Base-by-base conservation (phyloP, 2,888 invertebrate genomes). In the Hirtodrosophila alboralis region DNA sequence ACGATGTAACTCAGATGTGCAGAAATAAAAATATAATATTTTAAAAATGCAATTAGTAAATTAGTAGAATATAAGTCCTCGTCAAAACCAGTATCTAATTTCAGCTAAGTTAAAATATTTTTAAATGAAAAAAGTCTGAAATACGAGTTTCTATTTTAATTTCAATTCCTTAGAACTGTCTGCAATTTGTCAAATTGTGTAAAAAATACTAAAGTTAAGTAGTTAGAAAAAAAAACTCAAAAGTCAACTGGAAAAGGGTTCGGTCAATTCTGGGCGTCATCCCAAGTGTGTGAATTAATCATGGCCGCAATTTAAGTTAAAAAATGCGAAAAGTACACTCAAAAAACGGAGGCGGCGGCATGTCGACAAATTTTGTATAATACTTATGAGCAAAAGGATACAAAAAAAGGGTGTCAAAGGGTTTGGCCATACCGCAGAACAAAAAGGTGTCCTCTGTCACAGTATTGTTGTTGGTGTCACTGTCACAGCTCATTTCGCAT, bases 401-500 rank as follows among this genome's bases (percentile, higher is more conserved):
- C 7, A 14, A 36, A 30, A 9, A 40, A 38, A 59, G 67, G 58
- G 49, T 57, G 41, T 45, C 44, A 70, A 75, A 79, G 86, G 86
- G 78, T 86, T 84, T 47, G 13, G 5, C 26, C 27, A n/a, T 30
- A 30, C 27, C 12, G 36, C 48, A 56, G 23, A 3, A 36, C 10
- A 10, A 14, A 37, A 60, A 51, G 64, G 44, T 51, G 30, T 45
- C 56, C 36, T 45, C 56, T 33, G 18, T 34, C 45, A 14, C 37
- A 37, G 28, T 30, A 44, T 26, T 43, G 57, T 65, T 70, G 48
- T 26, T 43, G 57, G 69, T 70, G 80, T 85, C 75, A 67, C 60
- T 84, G 86, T 85, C 86, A 87, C 76, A 53, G 63, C 70, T 84
- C 87, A 84, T 84, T 84, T 84, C 54, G 69, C 71, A 84, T 84